These are phyloP conservation scores for Heliconius ismenius DNA, from an alignment of 2,888 invertebrate species.

Conservation along the genomic window DNA sequence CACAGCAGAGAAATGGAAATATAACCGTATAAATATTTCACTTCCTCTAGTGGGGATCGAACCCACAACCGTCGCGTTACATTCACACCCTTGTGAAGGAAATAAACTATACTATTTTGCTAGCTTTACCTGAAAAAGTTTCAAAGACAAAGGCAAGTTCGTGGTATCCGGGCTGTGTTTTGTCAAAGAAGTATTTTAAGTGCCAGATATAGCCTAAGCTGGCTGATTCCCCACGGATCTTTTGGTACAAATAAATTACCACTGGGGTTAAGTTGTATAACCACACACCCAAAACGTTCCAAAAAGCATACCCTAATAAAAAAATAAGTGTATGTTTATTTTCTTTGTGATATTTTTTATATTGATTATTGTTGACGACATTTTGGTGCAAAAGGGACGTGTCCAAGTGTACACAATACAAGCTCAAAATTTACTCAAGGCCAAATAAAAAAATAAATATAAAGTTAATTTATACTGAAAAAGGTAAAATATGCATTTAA, in stretches of 20 bases:
- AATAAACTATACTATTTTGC: neutral
- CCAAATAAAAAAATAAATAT: neutral
- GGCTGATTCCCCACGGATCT: constrained; percentile 53
- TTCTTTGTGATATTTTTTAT: neutral
- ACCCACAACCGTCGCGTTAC: too few species aligned
- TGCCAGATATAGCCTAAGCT: constrained; percentile 64
- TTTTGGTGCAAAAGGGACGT: neutral
- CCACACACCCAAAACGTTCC: constrained; percentile 63
- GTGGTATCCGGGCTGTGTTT: constrained; percentile 61
- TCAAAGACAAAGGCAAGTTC: constrained; percentile 62
- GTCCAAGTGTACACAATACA: neutral
- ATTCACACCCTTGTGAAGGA: too few species aligned
- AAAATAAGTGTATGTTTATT: neutral
- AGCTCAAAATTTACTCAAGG: neutral
- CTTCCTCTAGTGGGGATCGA: too few species aligned
- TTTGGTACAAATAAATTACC: constrained; percentile 55
- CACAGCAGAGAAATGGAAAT: too few species aligned
- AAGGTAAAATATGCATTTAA: neutral
- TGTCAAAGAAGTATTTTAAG: constrained; percentile 68
- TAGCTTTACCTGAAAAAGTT: constrained; percentile 57
- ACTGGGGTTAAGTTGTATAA: constrained; percentile 65
- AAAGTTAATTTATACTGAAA: neutral
- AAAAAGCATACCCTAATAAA: constrained; percentile 62
- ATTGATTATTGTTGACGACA: neutral
- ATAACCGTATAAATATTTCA: too few species aligned